Conservation (phyloP, 2,888 invertebrate species). For the Bimastos eiseni region DNA sequence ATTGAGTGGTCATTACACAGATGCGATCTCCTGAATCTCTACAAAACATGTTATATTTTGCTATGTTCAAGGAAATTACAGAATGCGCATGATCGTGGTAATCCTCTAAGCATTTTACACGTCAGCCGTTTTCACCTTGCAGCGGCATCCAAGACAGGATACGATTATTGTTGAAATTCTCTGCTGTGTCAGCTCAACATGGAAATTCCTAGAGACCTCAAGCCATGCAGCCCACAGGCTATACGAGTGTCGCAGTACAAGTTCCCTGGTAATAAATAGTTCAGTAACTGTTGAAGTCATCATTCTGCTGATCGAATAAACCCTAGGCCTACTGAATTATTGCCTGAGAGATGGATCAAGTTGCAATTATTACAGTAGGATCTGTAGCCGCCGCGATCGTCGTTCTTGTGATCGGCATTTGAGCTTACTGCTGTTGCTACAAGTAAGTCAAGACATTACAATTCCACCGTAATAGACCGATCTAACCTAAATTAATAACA, state of each 20-base stretch:
- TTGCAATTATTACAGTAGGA: not conserved
- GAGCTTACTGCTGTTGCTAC: not conserved
- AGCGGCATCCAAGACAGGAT: not conserved
- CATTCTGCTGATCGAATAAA: not conserved
- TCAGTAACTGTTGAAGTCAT: too few relatives aligned
- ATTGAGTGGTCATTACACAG: too few relatives aligned
- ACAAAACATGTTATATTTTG: too few relatives aligned
- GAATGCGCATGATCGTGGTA: too few relatives aligned
- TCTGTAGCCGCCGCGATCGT: not conserved
- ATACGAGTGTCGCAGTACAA: not conserved
- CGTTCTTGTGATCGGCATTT: not conserved
- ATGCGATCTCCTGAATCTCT: too few relatives aligned
- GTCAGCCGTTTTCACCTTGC: not conserved
- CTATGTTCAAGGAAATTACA: too few relatives aligned
- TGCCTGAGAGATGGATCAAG: not conserved
- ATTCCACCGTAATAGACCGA: not conserved
- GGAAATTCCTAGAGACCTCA: not conserved
- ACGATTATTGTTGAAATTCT: not conserved
- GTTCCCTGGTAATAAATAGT: too few relatives aligned
- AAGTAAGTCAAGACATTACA: not conserved
- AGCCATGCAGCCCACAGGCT: too few relatives aligned
- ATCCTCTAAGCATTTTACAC: not conserved
- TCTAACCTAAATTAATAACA: not conserved
- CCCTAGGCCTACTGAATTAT: not conserved
- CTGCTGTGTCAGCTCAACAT: not conserved